Evolutionary conservation across 2,113 vertebrate genomes (phyloP).

Genomic region (Crocuta crocuta): DNA sequence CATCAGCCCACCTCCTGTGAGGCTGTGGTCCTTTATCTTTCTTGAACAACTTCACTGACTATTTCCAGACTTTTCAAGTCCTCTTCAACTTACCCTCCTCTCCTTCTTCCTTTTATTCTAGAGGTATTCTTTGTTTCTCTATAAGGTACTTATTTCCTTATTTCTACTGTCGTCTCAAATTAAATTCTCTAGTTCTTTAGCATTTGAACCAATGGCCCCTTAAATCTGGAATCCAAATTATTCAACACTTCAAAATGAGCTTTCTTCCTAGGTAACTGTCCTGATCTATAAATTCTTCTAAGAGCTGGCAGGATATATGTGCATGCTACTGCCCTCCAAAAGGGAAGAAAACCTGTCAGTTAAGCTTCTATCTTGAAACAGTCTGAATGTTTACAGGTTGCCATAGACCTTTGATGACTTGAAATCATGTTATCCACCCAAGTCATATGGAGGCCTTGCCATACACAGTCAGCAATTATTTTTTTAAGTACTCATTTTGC

Average conservation of each 20-base stretch:
- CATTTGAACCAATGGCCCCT: not conserved
- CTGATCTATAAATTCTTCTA: slow-evolving; percentile 8
- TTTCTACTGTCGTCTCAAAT: not conserved
- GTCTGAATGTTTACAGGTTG: not conserved
- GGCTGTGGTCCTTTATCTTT: not conserved
- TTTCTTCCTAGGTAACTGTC: not conserved
- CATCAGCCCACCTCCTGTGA: not conserved
- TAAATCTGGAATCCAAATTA: not conserved
- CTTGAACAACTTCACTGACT: not conserved
- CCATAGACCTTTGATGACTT: not conserved
- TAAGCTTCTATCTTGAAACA: not conserved
- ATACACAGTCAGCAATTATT: not conserved
- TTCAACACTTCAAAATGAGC: not conserved
- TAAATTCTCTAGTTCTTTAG: not conserved
- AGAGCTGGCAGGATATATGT: not conserved
- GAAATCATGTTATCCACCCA: not conserved
- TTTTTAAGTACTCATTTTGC: slow-evolving; percentile 9
- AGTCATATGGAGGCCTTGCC: not conserved
- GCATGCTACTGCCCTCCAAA: not conserved
- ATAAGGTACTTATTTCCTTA: slow-evolving; percentile 3
- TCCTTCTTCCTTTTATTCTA: slow-evolving; percentile 8
- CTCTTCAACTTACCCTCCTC: not conserved
- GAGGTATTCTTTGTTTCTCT: not conserved
- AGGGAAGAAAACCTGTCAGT: not conserved
- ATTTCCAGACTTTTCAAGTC: not conserved